phyloP scores from a whole-genome alignment of 2,113 vertebrate species.

The Oncorhynchus nerka region DNA sequence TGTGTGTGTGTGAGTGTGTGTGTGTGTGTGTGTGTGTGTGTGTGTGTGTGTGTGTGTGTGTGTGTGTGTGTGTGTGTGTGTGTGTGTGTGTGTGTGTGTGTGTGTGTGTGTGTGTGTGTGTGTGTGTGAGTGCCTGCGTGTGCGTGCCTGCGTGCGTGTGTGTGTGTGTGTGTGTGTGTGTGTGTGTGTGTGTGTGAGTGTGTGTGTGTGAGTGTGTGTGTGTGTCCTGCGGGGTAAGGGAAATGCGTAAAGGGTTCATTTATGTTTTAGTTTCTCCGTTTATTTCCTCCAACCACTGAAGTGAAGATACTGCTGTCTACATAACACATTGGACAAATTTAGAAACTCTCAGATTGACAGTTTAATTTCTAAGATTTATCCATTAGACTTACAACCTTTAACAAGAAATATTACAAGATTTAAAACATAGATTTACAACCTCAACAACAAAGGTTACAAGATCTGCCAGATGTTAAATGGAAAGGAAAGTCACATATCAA shows the following conservation, averaged over 20 bases:
- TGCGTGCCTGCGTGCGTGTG: neutral
- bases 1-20: neutral
- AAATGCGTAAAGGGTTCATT: constrained; percentile 42
- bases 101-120: too few species aligned
- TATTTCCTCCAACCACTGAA: constrained; percentile 39
- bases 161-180: too few species aligned
- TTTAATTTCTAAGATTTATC: neutral
- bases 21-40: neutral
- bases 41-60: neutral
- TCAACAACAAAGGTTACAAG: neutral
- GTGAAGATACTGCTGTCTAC: constrained; percentile 4
- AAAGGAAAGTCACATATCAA: neutral
- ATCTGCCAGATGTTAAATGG: neutral
- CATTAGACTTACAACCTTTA: neutral
- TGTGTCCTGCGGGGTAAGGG: constrained; percentile 20
- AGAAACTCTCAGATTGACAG: neutral
- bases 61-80: too few species aligned
- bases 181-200: neutral
- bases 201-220: neutral
- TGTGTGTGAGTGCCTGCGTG: too few species aligned
- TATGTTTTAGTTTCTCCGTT: constrained; percentile 23
- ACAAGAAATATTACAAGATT: neutral
- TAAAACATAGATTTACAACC: neutral
- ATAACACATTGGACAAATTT: neutral
- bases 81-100: too few species aligned